These are phyloP conservation scores for Vombatus ursinus DNA, from an alignment of 2,113 vertebrate genomes.

Conservation along the genomic window DNA sequence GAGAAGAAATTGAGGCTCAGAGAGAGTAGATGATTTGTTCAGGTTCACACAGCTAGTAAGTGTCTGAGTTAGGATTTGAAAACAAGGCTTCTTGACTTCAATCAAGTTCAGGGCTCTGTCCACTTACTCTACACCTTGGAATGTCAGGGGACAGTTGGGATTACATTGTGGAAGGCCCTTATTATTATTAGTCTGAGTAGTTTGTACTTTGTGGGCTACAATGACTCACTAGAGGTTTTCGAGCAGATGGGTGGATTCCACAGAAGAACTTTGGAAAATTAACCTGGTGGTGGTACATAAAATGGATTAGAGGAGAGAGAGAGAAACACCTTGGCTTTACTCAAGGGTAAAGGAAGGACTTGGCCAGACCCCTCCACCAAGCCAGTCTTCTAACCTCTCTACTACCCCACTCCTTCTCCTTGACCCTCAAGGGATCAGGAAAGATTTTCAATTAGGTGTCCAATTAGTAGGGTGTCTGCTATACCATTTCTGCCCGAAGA, in stretches of 20 bases:
- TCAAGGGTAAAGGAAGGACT: not conserved
- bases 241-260: not conserved
- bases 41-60: not conserved
- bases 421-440: conserved; percentile 46
- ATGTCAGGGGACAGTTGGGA: not conserved
- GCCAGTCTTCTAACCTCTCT: not conserved
- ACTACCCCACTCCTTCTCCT: not conserved
- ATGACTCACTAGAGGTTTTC: not conserved
- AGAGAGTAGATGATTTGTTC: not conserved
- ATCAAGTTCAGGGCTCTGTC: not conserved
- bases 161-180: not conserved
- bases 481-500: conserved; percentile 73
- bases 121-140: not conserved
- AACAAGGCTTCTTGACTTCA: not conserved
- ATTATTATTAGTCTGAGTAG: not conserved
- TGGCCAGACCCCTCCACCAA: not conserved
- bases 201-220: not conserved
- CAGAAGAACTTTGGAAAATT: not conserved
- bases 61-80: not conserved
- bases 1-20: not conserved
- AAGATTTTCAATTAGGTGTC: conserved; percentile 70
- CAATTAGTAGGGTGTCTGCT: conserved; percentile 67
- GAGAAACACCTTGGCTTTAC: not conserved
- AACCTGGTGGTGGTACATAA: not conserved
- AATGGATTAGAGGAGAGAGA: not conserved